These are phyloP conservation scores for Hystrix brachyura DNA, from an alignment of 2,113 vertebrate genomes.

Conservation along the genomic window DNA sequence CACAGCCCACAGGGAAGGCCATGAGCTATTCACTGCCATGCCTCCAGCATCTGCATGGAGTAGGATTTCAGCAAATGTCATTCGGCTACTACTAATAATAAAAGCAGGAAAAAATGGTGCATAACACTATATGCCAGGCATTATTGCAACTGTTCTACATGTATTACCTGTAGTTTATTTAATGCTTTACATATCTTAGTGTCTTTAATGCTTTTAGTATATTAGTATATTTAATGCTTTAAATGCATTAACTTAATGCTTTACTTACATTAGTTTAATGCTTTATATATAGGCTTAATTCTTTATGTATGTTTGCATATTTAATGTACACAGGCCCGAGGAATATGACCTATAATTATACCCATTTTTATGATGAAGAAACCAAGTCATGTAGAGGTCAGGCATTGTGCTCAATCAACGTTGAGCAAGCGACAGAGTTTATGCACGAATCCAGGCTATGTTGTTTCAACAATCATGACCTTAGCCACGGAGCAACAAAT, in stretches of 20 bases:
- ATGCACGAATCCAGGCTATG: not conserved
- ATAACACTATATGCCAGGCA: not conserved
- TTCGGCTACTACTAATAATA: not conserved
- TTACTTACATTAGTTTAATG: not conserved
- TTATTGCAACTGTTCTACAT: not conserved
- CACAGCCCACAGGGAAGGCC: not conserved
- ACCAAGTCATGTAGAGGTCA: not conserved
- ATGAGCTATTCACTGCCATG: not conserved
- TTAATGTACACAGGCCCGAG: not conserved
- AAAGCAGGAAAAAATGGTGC: not conserved
- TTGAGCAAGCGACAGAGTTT: not conserved
- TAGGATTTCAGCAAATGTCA: not conserved
- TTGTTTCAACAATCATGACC: not conserved
- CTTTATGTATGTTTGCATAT: not conserved
- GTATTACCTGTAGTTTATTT: not conserved
- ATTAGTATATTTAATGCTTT: not conserved
- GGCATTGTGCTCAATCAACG: not conserved
- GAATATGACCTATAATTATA: not conserved
- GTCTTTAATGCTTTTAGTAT: not conserved
- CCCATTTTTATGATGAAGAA: conserved; percentile 29
- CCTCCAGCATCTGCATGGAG: not conserved
- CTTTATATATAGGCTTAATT: too few species aligned
- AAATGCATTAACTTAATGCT: not conserved
- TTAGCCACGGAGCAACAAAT: not conserved
- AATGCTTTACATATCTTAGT: not conserved